These are phyloP conservation scores for Babyrousa celebensis DNA, from an alignment of 2,797 vertebrate species.

Conservation along the genomic window DNA sequence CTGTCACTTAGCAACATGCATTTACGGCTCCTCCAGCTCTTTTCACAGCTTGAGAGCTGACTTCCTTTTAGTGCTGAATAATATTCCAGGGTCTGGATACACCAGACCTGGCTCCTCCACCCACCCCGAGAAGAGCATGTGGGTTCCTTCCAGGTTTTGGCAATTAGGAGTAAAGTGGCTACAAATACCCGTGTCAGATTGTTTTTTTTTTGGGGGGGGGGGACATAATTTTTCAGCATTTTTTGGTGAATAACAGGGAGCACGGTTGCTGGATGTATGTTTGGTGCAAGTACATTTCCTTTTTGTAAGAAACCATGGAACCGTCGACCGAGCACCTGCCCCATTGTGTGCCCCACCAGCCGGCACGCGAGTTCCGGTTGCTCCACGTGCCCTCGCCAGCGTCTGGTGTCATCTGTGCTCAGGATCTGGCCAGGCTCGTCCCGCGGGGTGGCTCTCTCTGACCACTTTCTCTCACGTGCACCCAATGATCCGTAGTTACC, in stretches of 20 bases:
- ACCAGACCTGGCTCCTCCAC: neutral
- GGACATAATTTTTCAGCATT: neutral
- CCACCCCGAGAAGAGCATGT: neutral
- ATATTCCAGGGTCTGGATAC: neutral
- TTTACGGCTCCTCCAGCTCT: neutral
- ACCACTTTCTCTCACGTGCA: neutral
- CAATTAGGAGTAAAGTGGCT: neutral
- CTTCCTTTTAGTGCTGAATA: no score
- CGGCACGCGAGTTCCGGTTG: rapidly evolving
- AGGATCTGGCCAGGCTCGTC: neutral
- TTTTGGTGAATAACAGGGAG: neutral
- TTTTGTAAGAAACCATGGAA: neutral
- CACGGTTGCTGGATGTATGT: no score
- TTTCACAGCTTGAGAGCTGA: neutral
- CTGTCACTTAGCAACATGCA: no score
- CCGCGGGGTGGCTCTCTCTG: neutral
- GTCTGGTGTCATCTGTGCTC: rapidly evolving
- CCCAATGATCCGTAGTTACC: rapidly evolving
- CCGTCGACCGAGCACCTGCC: neutral
- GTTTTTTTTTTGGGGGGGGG: no score
- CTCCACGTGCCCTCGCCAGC: neutral
- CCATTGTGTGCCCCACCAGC: rapidly evolving
- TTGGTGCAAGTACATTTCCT: no score
- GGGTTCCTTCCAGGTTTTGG: neutral
- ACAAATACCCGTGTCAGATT: neutral